Evolutionary conservation across 2,888 invertebrate genomes (phyloP).

Genomic region (Terebella lapidaria): DNA sequence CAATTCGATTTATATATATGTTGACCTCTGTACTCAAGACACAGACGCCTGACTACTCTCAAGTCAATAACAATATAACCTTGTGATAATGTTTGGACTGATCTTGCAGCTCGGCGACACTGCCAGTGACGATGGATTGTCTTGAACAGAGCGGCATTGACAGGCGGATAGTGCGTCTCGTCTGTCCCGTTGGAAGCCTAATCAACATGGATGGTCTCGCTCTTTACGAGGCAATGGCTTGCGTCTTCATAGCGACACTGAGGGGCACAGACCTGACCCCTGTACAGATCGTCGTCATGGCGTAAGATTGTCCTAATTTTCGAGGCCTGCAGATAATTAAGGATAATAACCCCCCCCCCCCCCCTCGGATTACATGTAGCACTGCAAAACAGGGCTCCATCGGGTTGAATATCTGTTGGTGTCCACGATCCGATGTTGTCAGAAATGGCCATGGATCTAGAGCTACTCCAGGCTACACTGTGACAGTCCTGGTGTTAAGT

Average conservation of each 20-base stretch:
- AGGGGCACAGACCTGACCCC: neutral
- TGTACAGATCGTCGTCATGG: neutral
- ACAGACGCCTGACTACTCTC: no score
- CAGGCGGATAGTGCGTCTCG: neutral
- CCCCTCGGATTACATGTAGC: no score
- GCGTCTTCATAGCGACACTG: neutral
- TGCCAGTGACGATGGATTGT: constrained; percentile 5
- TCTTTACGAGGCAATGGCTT: constrained; percentile 2
- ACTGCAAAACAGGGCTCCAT: no score
- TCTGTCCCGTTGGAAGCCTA: neutral
- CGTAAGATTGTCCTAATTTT: neutral
- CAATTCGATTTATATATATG: no score
- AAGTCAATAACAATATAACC: no score
- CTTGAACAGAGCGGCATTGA: neutral
- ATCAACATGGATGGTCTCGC: constrained; percentile 4
- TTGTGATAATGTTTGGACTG: no score
- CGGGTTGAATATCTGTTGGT: no score
- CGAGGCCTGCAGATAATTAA: neutral
- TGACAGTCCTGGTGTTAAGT: no score
- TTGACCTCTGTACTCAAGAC: no score
- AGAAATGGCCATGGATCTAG: no score
- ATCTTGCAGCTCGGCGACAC: neutral
- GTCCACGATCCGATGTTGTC: no score
- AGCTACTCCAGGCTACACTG: no score
- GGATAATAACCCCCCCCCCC: neutral